Conservation (phyloP, 2,888 invertebrate genomes). For the Odontothrips loti region DNA sequence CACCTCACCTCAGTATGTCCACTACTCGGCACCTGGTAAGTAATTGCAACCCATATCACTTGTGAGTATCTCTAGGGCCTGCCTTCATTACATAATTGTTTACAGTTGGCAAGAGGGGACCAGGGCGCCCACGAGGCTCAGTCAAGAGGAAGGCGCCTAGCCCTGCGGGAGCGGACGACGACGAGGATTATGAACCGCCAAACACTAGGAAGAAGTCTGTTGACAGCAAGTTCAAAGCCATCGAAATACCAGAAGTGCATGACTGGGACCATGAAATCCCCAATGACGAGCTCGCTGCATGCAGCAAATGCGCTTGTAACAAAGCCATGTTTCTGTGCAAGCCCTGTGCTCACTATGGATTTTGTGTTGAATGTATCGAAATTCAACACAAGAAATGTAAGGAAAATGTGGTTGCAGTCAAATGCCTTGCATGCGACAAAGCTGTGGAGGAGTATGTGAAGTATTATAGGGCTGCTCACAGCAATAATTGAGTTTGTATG, state of each 20-base stretch:
- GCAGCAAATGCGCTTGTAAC: constrained; percentile 1
- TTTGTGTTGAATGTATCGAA: not conserved
- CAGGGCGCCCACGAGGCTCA: not conserved
- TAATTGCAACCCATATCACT: too few relatives aligned
- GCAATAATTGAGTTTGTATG: too few relatives aligned
- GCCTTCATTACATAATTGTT: too few relatives aligned
- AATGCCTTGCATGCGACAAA: not conserved
- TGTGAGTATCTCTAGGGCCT: too few relatives aligned
- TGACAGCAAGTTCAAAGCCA: not conserved
- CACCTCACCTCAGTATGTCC: too few relatives aligned
- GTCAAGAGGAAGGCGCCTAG: not conserved
- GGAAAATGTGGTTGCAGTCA: not conserved
- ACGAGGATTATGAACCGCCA: not conserved
- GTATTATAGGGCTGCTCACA: not conserved
- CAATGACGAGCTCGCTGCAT: not conserved
- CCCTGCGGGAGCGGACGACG: not conserved
- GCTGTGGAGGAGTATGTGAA: not conserved
- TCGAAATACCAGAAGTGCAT: not conserved
- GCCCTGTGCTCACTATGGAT: not conserved
- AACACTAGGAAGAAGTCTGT: not conserved
- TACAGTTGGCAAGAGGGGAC: not conserved
- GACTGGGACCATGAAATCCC: not conserved
- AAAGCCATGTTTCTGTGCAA: not conserved
- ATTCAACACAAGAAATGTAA: not conserved
- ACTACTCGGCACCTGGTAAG: too few relatives aligned